Base-by-base conservation (phyloP, 2,113 vertebrate species). In the Mustela lutreola region DNA sequence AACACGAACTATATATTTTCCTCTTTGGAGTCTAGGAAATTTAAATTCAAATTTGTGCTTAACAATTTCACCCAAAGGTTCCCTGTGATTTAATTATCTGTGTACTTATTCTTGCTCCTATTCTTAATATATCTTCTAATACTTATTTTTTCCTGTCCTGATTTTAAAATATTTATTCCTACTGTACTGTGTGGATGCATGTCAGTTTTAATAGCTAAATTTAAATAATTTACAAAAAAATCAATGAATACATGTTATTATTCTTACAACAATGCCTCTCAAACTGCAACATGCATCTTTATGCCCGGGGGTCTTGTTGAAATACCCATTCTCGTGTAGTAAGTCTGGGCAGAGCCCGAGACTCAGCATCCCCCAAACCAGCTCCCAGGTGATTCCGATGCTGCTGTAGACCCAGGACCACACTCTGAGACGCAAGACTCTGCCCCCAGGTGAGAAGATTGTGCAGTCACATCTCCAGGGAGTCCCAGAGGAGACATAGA, bases 201-300 rank as follows among this genome's bases (percentile, higher is more conserved):
- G 6, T 19, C 79, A 18, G 36, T 89, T 94, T 94, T 93, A 83
- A 83, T 82, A 79, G 67, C 12, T 31, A 78, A 67, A 22, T 22
- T 83, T 91, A 83, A 94, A 70, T 94, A 53, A 79, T 75, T 83
- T 39, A 83, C 42, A 21, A 56, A 60, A 56, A 39, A 62, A 94
- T 21, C 31, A 45, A 93, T 4, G 60, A 80, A 90, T 50, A 33
- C 11, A 56, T 63, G n/a, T n/a, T 71, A 26, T 78, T 70, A 92
- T 70, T 81, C 31, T 71, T 7, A 48, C 56, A 31, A 22, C 8
- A 5, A 28, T 22, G 36, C 15, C 79, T 93, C 63, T 42, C 63
- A 28, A 60, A 85, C 31, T 82, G 63, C 26, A 45, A 19, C 1
- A 7, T 84, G 7, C 19, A 18, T 73, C 33, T 0, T 7, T 33